Base-by-base conservation (phyloP, 2,888 invertebrate species). In the Gari tellinella region DNA sequence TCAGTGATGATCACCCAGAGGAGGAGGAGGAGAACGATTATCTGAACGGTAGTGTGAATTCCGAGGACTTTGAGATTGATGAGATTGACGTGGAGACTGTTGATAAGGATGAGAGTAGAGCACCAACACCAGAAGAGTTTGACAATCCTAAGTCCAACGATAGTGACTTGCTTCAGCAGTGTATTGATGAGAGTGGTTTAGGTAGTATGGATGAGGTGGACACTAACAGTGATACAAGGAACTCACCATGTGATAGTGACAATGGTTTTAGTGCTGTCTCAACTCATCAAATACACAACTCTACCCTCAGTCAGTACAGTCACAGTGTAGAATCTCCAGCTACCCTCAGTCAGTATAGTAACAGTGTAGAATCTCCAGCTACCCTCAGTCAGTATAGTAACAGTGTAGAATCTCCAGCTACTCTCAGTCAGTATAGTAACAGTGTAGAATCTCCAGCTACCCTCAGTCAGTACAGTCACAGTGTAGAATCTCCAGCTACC, bases 71-170 rank as follows among this genome's bases (percentile, higher is more conserved):
- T 52, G 72, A 79, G 37, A 79, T 75, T 37, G 79, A 79, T 53
- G 79, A 79, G n/a, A 72, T 75, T 48, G 79, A 79, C 58, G 79
- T 79, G 14, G 79, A 79, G 55, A 75, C 79, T 23, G 72, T 74
- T 1, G 79, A 79, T 31, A 66, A 56, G 38, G 56, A 63, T 12
- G 25, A 40, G 0, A 45, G 60, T 31, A 31, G 31, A 31, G 31
- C 31, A 7, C 4, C 4, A 10, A 31, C 31, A 31, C 31, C 31
- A 4, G 31, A 31, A 31, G 5, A 31, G 31, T 31, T 31, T 31
- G 31, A 10, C 10, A 31, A 31, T 31, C 31, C 31, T 4, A 31
- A 10, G 4, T 31, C 57, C 15, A 26, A 51, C 2, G 17, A 26
- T 14, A 56, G 38, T 48, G 77, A 78, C 48, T 21, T 78, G 14